Base-by-base conservation (phyloP, 2,888 invertebrate genomes). In the Scaptomyza tumidula region DNA sequence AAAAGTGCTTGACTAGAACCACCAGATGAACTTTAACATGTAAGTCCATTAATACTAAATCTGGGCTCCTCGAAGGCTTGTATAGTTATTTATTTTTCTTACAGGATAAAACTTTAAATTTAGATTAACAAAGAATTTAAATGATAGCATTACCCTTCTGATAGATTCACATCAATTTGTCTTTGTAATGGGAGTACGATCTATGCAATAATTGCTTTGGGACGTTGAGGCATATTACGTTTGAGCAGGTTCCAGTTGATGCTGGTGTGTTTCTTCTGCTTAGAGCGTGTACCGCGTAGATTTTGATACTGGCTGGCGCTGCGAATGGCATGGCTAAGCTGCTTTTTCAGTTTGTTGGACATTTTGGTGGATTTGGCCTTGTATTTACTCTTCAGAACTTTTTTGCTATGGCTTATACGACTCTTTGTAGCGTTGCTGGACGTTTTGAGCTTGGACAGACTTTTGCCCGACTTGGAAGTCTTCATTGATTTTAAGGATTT, bases 241-340 rank as follows among this genome's bases (percentile, higher is more conserved):
- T 89, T 86, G 0, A 89, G 59, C 6, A 86, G 66, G 16, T 41
- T 53, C 85, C 85, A 86, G 45, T 82, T 82, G 50, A 89, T 88
- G 52, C 86, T 87, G 6, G 67, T 61, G 0, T 63, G 58, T 27
- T 71, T 75, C 55, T 64, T 73, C 31, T 46, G 59, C 43, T 63
- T 83, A 53, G 86, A 79, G 37, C 73, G 80, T 6, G 50, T 31
- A 5, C 55, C 11, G 1, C 57, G 62, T 13, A 87, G 11, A 19
- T 45, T 63, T 5, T 76, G 65, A 45, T 87, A 85, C 27, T 87
- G 88, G 50, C 86, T 85, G 13, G 70, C 82, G 33, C 86, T 89
- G 48, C 71, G 82, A 1, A 69, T 65, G 13, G 73, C 74, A 9
- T 72, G 71, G 37, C 24, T 54, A 0, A 61, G 46, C 24, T 58